Conservation (phyloP, 2,888 invertebrate genomes). For the Ferdinandea cuprea region DNA sequence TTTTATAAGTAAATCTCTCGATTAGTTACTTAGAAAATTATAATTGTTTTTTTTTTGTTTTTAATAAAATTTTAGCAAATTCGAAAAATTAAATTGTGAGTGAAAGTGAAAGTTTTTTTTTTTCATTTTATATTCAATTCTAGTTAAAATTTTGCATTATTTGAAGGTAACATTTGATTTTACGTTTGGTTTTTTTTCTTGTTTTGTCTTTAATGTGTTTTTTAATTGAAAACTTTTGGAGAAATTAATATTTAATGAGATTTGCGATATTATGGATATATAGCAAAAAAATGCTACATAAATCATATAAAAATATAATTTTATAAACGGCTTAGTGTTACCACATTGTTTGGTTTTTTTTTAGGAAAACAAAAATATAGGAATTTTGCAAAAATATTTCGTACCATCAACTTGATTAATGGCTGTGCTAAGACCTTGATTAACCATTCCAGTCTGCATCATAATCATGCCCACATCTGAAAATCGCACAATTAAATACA, state of each 20-base stretch:
- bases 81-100: slow-evolving; percentile 33
- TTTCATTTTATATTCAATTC: slow-evolving; percentile 2
- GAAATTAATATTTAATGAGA: slow-evolving; percentile 65
- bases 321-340: slow-evolving; percentile 62
- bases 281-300: slow-evolving; percentile 72
- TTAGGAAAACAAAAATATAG: slow-evolving; percentile 52
- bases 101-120: slow-evolving; percentile 25
- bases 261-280: slow-evolving; percentile 69
- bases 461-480: slow-evolving; percentile 98
- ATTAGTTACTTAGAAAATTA: slow-evolving; percentile 22
- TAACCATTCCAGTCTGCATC: slow-evolving; percentile 98
- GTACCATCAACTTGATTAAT: slow-evolving; percentile 89
- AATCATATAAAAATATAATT: slow-evolving; percentile 43
- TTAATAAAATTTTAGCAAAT: slow-evolving; percentile 30
- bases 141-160: slow-evolving; percentile 38
- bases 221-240: slow-evolving; percentile 41
- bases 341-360: slow-evolving; percentile 67
- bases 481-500: slow-evolving; percentile 77
- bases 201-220: slow-evolving; percentile 23
- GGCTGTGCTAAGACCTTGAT: slow-evolving; percentile 91
- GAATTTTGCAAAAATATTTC: slow-evolving; percentile 80
- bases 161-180: slow-evolving; percentile 45
- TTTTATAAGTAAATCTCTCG: slow-evolving; percentile 28
- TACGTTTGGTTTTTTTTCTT: too few species aligned
- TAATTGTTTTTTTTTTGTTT: too few species aligned